phyloP scores from a whole-genome alignment of 2,797 vertebrate species.

The Acipenser oxyrinchus region DNA sequence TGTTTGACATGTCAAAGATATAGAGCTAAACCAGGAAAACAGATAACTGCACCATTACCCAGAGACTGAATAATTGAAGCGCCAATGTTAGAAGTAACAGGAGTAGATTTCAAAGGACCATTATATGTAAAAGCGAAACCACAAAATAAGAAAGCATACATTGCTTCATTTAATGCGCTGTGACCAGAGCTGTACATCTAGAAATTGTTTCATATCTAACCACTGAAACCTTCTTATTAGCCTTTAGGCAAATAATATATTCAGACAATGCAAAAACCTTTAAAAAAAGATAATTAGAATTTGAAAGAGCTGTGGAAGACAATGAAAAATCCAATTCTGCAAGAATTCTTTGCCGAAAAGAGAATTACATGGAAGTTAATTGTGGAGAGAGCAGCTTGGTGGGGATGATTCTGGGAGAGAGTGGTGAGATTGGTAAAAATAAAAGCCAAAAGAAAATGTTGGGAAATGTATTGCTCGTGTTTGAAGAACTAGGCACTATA shows the following conservation, averaged over 20 bases:
- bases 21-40: not conserved
- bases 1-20: not conserved
- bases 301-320: not conserved
- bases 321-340: not conserved
- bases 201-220: not conserved
- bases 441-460: not conserved
- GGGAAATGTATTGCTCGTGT: not conserved
- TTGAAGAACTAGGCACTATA: not conserved
- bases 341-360: not conserved
- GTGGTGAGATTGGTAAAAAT: not conserved
- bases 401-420: constrained; percentile 19
- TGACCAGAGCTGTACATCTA: not conserved
- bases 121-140: not conserved
- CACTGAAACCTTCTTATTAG: not conserved
- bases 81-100: not conserved
- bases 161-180: not conserved
- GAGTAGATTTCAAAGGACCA: not conserved
- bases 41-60: not conserved
- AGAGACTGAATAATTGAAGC: not conserved
- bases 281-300: not conserved
- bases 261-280: not conserved
- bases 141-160: not conserved
- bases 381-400: constrained; percentile 16
- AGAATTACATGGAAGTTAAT: constrained; percentile 25
- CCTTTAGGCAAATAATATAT: not conserved